Evolutionary conservation across 2,113 vertebrate species (phyloP), one percentile per base, ranked within the genome.

Genomic region (Todiramphus chloris): DNA sequence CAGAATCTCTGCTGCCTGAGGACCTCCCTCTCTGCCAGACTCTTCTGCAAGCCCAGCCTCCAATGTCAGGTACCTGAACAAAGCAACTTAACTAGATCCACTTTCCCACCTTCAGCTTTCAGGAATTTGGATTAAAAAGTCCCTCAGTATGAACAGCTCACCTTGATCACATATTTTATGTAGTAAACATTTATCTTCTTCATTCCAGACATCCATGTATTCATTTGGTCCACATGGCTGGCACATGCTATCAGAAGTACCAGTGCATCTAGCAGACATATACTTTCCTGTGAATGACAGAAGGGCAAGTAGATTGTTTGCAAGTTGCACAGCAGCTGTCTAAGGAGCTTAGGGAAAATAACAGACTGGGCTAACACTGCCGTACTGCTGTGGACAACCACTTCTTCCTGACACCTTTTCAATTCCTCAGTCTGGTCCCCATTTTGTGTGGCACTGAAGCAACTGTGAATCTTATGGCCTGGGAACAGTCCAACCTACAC

Each of bases 121-220:
- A 44, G 62, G 69, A n/a, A 67, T 83, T 67, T 30, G 58, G 37
- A 83, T 81, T 58, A 60, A 63, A 91, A 70, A 14, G 41, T 59
- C 64, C 25, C 56, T 83, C 43, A 51, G 37, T 53, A 69, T 1
- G 28, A 72, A 37, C 2, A 35, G 93, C 99, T 98, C 90, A 99
- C 99, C 98, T 77, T 92, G 72, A 62, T 99, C 99, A 51, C 99
- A 99, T 81, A 98, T 98, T 97, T 98, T 99, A 94, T 99, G 99
- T 44, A 96, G 97, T 30, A 98, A 84, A 70, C 99, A 99, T 60
- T 96, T 98, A 6, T 83, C 95, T 67, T 99, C 97, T 20, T 97
- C 97, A 44, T 98, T 99, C 98, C 98, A 99, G 91, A 97, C 96
- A 9, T 99, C 98, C 97, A 99, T 98, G 88, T 99, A 99, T 76